Percentiles rank a stretch among this genome's conserved stretches.
Conservation (phyloP, 2,797 vertebrate species). For the Pangasius djambal region DNA sequence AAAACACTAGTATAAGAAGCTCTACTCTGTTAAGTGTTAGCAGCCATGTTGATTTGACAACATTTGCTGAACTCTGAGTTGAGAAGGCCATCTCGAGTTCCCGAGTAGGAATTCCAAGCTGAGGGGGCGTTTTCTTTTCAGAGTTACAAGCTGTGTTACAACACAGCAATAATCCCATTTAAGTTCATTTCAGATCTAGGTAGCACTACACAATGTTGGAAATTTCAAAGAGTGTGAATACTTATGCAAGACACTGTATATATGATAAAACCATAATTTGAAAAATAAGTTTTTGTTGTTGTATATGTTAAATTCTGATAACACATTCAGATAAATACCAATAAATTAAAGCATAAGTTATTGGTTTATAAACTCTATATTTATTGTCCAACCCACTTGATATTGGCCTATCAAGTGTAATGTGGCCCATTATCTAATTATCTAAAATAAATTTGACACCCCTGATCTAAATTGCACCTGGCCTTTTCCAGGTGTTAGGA, state of each 20-base stretch:
- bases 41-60: not conserved
- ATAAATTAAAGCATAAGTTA: not conserved
- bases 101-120: not conserved
- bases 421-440: not conserved
- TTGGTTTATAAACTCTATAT: not conserved
- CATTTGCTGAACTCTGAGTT: not conserved
- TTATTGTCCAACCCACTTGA: not conserved
- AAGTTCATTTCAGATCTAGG: not conserved
- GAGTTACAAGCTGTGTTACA: not conserved
- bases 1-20: not conserved
- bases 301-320: not conserved
- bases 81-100: not conserved
- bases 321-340: not conserved
- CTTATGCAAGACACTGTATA: no score
- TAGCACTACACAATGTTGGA: not conserved
- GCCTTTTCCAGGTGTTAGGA: slow-evolving; percentile 83
- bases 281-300: not conserved
- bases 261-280: no score
- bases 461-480: not conserved
- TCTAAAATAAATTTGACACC: not conserved
- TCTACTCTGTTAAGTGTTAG: not conserved
- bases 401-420: not conserved
- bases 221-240: not conserved
- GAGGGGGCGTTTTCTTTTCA: not conserved
- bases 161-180: not conserved